phyloP scores from a whole-genome alignment of 2,113 vertebrate species.

The Rhea pennata region DNA sequence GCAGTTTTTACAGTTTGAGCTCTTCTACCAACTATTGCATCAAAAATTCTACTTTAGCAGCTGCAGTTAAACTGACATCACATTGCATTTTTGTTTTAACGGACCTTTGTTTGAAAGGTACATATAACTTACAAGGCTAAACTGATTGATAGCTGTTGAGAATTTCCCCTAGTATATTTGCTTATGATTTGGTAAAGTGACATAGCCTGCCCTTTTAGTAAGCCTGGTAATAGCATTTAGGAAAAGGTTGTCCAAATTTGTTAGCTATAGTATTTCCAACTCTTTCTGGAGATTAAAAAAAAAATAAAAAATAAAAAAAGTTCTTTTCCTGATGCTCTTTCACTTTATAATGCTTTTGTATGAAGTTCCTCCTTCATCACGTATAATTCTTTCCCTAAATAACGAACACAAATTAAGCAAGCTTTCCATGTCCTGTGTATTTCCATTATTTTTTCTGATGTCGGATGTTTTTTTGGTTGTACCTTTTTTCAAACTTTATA shows the following conservation, averaged over 20 bases:
- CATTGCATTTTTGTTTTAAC: slow-evolving; percentile 42
- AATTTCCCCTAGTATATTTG: neutral
- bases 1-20: slow-evolving; percentile 40
- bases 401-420: neutral
- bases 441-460: neutral
- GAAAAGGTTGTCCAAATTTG: neutral
- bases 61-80: slow-evolving; percentile 24
- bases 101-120: slow-evolving; percentile 17
- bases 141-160: neutral
- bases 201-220: neutral
- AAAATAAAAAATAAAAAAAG: neutral
- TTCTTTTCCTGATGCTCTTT: neutral
- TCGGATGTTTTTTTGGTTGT: neutral
- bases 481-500: neutral
- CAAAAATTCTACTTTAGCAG: slow-evolving; percentile 23
- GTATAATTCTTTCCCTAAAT: neutral
- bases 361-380: neutral
- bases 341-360: neutral
- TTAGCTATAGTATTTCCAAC: neutral
- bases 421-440: neutral
- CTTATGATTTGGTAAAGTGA: neutral
- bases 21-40: slow-evolving; percentile 30
- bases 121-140: neutral
- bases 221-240: neutral
- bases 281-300: neutral